A percentile compares a stretch with the other conserved stretches of the same genome.
Evolutionary conservation across 2,797 vertebrate species (phyloP).

Genomic region (Allobates femoralis): DNA sequence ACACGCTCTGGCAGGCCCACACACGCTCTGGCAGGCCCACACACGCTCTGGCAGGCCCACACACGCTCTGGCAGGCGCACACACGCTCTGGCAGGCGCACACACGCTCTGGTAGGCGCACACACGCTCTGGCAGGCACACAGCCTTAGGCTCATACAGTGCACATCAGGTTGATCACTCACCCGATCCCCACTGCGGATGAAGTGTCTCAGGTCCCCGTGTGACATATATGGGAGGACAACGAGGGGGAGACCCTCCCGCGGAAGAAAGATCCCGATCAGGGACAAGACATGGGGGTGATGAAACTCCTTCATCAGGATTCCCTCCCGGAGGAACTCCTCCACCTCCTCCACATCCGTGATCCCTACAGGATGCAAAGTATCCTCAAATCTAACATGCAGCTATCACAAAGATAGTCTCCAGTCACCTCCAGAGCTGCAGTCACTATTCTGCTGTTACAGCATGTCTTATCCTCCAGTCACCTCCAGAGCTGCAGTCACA

Average conservation of each 20-base stretch:
- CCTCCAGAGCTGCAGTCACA: background rate
- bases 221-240: constrained; percentile 95
- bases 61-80: too few relatives aligned
- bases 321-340: constrained; percentile 95
- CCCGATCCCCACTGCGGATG: constrained; percentile 88
- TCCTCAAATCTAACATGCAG: background rate
- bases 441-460: background rate
- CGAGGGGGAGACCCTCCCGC: constrained; percentile 85
- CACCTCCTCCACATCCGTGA: constrained; percentile 94
- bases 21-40: too few relatives aligned
- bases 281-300: constrained; percentile 91
- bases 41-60: too few relatives aligned
- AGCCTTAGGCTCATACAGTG: too few relatives aligned
- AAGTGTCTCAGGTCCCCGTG: constrained; percentile 95
- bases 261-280: constrained; percentile 92
- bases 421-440: background rate
- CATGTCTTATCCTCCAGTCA: background rate
- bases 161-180: too few relatives aligned
- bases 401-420: background rate
- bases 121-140: too few relatives aligned
- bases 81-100: too few relatives aligned
- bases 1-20: too few relatives aligned
- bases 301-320: constrained; percentile 95
- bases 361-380: constrained; percentile 78
- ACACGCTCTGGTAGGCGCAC: too few relatives aligned